Evolutionary conservation across 2,113 vertebrate genomes (phyloP), one percentile per base, ranked within the genome.

Genomic region (Urocitellus parryii): DNA sequence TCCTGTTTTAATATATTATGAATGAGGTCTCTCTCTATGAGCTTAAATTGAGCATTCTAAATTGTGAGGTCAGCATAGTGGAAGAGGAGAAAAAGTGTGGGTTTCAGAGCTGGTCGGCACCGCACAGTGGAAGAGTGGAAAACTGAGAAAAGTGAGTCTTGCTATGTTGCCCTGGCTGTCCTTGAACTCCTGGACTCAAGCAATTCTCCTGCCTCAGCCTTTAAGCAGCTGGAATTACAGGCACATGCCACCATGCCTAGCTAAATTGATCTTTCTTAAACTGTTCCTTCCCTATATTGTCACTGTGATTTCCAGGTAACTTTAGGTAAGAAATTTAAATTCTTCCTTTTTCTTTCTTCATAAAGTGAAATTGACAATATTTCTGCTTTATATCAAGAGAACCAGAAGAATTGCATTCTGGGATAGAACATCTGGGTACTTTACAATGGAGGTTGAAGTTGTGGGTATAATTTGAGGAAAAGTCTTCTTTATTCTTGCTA

Each of bases 261-360:
- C 2, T 72, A 61, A 85, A 63, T 83, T 79, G 48, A 37, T 87
- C 34, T 67, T 82, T 95, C 48, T 94, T 87, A 39, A 67, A 67
- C 61, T 73, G 22, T 45, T n/a, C 58, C 56, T 90, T 90, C 94
- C 58, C 42, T 76, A 42, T 77, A 18, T 77, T 58, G 29, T 84
- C 24, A 56, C 77, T 74, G 51, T 79, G 65, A 88, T 90, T 84
- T 96, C 51, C 58, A 85, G 37, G 58, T 81, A 73, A 85, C 65
- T 84, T 85, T 10, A 92, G 79, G 45, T 8, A 53, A 90, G 11
- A 45, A n/a, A 94, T 72, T 89, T 78, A 68, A 94, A 89, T 25
- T 70, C 4, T 61, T 83, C 76, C 51, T 74, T 84, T 92, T 83
- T 76, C 27, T 90, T 90, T 63, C 11, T 86, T 58, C 42, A 74